Percentiles rank a stretch among this genome's conserved stretches.
Evolutionary conservation across 2,888 invertebrate species (phyloP).

Genomic region (Tenthredo scrophulariae): DNA sequence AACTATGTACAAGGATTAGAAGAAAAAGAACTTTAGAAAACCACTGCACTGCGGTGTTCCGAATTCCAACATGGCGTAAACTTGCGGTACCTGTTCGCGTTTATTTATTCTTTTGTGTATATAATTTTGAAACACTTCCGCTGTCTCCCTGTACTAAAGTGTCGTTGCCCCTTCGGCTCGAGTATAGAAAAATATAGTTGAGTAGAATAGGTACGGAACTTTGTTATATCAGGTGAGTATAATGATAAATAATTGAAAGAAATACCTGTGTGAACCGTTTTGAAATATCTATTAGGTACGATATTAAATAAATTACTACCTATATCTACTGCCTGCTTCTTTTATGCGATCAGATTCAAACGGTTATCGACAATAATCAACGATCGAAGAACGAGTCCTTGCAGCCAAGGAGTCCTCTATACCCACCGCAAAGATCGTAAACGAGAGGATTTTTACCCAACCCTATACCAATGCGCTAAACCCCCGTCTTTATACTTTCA

Average conservation of each 20-base stretch:
- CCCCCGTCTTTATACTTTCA: constrained; percentile 8
- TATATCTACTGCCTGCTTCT: background rate
- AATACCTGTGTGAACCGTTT: constrained; percentile 10
- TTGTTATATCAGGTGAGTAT: background rate
- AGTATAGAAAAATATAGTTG: background rate
- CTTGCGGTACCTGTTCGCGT: background rate
- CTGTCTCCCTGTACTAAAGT: background rate
- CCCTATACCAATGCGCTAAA: background rate
- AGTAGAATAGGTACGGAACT: background rate
- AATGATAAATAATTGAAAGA: background rate
- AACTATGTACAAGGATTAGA: constrained; percentile 23
- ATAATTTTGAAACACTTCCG: constrained; percentile 26
- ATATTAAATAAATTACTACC: background rate
- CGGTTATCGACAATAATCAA: constrained; percentile 38
- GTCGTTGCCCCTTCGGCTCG: background rate
- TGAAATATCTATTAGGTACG: background rate
- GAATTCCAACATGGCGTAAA: constrained; percentile 38
- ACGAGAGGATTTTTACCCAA: constrained; percentile 27
- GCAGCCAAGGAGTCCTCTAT: background rate
- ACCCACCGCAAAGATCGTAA: constrained; percentile 32
- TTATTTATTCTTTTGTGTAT: constrained; percentile 11
- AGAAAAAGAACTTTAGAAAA: constrained; percentile 2
- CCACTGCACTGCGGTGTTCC: constrained; percentile 33
- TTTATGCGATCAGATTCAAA: background rate
- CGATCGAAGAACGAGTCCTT: constrained; percentile 9